phyloP scores from a whole-genome alignment of 1,140 invertebrate genomes.

The Matsumurasca onukii region DNA sequence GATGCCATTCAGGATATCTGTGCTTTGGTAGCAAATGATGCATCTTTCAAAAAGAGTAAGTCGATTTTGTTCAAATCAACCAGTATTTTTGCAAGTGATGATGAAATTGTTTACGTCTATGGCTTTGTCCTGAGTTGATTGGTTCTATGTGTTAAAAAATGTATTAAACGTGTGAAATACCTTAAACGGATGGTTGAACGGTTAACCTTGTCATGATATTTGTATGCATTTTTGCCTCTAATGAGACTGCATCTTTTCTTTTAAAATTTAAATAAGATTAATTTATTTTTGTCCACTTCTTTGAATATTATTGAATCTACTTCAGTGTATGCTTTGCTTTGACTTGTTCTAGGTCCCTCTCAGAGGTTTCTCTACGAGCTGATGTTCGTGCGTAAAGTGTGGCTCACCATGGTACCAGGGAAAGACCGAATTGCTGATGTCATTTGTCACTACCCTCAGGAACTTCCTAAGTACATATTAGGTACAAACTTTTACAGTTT shows the following conservation, averaged over 20 bases:
- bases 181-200: no score
- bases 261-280: no score
- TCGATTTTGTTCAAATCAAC: no score
- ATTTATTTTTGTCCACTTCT: slow-evolving; percentile 15
- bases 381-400: slow-evolving; percentile 97
- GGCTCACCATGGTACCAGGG: slow-evolving; percentile 88
- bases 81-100: no score
- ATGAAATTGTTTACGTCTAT: no score
- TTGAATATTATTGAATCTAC: slow-evolving; percentile 29
- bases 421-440: slow-evolving; percentile 86
- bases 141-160: no score
- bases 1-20: slow-evolving; percentile 88
- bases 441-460: slow-evolving; percentile 95
- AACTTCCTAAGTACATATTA: slow-evolving; percentile 78
- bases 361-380: slow-evolving; percentile 87
- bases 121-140: no score
- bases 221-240: no score
- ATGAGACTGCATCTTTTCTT: no score
- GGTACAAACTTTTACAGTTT: background rate
- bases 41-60: slow-evolving; percentile 59
- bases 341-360: slow-evolving; percentile 44
- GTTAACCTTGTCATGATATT: no score
- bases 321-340: no score
- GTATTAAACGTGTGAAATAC: no score
- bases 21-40: slow-evolving; percentile 68